Evolutionary conservation across 1,140 invertebrate genomes (phyloP), one percentile per base, ranked within the genome.

Genomic region (Rhopalosiphum maidis): DNA sequence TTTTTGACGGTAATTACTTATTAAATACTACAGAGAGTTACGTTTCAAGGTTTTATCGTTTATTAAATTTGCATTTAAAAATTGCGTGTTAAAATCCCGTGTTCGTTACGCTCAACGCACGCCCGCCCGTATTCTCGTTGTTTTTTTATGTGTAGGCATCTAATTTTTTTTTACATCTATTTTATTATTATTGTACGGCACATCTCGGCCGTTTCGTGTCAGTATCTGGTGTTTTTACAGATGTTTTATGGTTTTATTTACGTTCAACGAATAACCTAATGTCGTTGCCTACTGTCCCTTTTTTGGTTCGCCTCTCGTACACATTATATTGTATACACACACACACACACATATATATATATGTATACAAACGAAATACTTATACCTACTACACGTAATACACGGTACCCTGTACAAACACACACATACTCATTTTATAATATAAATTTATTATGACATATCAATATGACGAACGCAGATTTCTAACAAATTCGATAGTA

Each of bases 181-280:
- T 90, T 90, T 43, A 90, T 90, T 90, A 90, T 55, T 90, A 90
- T 90, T 68, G 21, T 68, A 41, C 89, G 37, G 37, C 55, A 30
- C 55, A 43, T 68, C 89, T 90, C 54, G 54, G 37, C 55, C 41
- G 37, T 90, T 90, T n/a, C 55, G 55, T 68, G 89, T 89, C 89
- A 48, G 89, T 68, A 68, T 90, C 55, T 37, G 89, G 37, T 90
- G 89, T 90, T 90, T 90, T 90, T 68, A 90, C 89, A 90, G 89
- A 90, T 90, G 89, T 90, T 90, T 90, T 90, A 68, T 43, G 60
- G 89, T 90, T 90, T 90, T 90, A 90, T 90, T 90, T 90, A 90
- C 89, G 89, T 90, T 90, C 89, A 46, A 60, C 88, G 89, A 90
- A 90, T 90, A 90, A 46, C 37, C 89, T 37, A 55, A 89, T 41